Evolutionary conservation across 2,888 invertebrate genomes (phyloP).

Genomic region (Cryptus viduatorius): DNA sequence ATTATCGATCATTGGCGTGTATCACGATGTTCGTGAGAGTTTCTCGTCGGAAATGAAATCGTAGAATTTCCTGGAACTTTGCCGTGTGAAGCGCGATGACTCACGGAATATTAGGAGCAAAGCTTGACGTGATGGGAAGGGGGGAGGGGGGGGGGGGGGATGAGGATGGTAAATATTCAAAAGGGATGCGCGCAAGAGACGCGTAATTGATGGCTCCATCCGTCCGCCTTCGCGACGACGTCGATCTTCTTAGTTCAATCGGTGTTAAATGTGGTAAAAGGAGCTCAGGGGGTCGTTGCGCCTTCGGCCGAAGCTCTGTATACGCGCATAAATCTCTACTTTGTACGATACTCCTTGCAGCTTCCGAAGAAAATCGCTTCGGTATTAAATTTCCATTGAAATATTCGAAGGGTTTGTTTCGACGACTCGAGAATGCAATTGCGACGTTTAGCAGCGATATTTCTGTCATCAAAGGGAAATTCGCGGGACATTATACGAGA

Average conservation of each 20-base stretch:
- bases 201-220: conserved; percentile 69
- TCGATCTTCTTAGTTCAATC: conserved; percentile 59
- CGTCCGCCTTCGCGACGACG: conserved; percentile 24
- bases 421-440: conserved; percentile 1
- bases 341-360: conserved; percentile 4
- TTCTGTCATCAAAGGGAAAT: neutral
- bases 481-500: neutral
- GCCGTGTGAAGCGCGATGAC: neutral
- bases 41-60: conserved; percentile 5
- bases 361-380: conserved; percentile 39
- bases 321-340: neutral
- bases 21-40: neutral
- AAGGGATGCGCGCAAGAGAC: conserved; percentile 43
- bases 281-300: conserved; percentile 36
- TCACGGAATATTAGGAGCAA: conserved; percentile 14
- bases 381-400: neutral
- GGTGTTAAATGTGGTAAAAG: conserved; percentile 63
- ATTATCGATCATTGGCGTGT: neutral
- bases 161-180: conserved; percentile 67
- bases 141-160: neutral
- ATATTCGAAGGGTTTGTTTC: conserved; percentile 31
- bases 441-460: neutral
- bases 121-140: too few species aligned
- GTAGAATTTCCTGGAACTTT: conserved; percentile 14
- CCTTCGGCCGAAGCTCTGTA: neutral